Percentiles rank a stretch among this genome's conserved stretches.
phyloP scores from a whole-genome alignment of 2,113 vertebrate species.

The Anguilla rostrata region DNA sequence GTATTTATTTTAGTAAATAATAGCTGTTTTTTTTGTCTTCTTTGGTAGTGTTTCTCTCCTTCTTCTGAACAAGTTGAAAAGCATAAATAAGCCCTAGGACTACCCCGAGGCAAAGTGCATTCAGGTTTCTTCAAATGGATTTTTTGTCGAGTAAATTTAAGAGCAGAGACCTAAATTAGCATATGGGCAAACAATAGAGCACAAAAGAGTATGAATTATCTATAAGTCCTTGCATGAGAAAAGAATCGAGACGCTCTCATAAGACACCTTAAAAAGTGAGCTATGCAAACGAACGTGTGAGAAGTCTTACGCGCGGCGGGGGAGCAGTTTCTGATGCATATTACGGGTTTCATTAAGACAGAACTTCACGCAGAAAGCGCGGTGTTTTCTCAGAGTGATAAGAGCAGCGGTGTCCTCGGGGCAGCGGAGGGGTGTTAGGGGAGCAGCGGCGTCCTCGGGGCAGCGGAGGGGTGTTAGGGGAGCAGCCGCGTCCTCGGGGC shows the following conservation, averaged over 20 bases:
- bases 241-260: background rate
- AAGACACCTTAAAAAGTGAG: background rate
- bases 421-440: too few species aligned
- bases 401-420: background rate
- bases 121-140: background rate
- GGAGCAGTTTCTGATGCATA: background rate
- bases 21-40: background rate
- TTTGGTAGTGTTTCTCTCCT: background rate
- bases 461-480: too few species aligned
- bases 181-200: background rate
- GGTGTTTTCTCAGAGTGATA: background rate
- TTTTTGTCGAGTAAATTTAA: background rate
- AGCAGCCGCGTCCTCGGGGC: too few species aligned
- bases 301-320: too few species aligned
- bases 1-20: background rate
- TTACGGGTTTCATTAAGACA: background rate
- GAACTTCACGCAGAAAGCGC: background rate
- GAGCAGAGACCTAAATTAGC: background rate
- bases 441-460: too few species aligned
- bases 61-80: slow-evolving; percentile 7
- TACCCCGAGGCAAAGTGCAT: background rate
- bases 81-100: background rate
- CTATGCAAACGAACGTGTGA: background rate
- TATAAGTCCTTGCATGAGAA: background rate
- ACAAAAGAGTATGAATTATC: background rate